Conservation (phyloP, 2,888 invertebrate species). For the Penaeus monodon region DNA sequence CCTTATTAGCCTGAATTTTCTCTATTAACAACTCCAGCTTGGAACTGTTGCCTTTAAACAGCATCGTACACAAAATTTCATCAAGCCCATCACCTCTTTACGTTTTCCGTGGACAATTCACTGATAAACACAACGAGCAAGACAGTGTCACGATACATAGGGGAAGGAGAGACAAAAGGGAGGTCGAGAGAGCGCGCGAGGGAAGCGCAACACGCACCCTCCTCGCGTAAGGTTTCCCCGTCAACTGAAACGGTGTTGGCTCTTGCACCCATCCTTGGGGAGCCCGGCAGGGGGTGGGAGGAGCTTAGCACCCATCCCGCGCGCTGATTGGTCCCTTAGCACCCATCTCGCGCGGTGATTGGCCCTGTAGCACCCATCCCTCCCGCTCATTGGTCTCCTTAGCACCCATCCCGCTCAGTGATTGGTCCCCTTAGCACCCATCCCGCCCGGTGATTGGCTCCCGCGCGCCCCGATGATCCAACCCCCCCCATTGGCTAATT, state of each 20-base stretch:
- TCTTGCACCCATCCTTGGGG: constrained; percentile 61
- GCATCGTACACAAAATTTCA: constrained; percentile 73
- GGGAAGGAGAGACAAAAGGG: no score
- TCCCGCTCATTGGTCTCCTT: no score
- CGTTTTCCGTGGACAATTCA: not conserved
- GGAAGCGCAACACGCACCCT: constrained; percentile 15
- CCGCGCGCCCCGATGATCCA: not conserved
- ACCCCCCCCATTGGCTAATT: constrained; percentile 33
- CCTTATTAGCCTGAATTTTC: constrained; percentile 88
- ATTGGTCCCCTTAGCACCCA: constrained; percentile 53
- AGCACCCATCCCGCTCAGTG: no score
- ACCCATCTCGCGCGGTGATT: no score
- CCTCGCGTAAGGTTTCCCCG: constrained; percentile 27
- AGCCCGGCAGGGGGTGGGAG: constrained; percentile 62
- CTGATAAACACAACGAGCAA: constrained; percentile 22
- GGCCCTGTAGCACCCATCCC: no score
- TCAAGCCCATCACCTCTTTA: constrained; percentile 21
- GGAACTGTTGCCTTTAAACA: constrained; percentile 89
- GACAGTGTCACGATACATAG: not conserved
- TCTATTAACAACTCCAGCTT: constrained; percentile 86
- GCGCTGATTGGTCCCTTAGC: no score
- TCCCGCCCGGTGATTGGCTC: constrained; percentile 44
- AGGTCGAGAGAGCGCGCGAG: no score
- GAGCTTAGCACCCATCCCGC: constrained; percentile 29
- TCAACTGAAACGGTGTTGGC: constrained; percentile 60